Evolutionary conservation across 2,888 invertebrate species (phyloP), one percentile per base, ranked within the genome.

Genomic region (Tetropium fuscum): DNA sequence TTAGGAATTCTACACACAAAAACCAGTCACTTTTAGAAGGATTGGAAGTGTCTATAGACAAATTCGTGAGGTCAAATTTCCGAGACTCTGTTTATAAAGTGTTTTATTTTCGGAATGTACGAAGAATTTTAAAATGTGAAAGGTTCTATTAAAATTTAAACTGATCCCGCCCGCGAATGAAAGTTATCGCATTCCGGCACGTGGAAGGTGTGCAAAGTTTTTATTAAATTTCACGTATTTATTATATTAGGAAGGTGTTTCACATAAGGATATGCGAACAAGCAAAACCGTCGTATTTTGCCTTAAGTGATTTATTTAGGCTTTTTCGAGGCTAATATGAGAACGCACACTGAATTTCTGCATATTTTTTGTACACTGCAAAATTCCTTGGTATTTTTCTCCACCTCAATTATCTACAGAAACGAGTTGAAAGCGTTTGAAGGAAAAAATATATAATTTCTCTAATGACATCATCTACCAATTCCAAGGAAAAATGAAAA

Each of bases 71-170:
- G 4, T 25, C 15, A 43, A 6, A 22, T 44, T 44, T 44, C 27
- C 27, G 2, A 27, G 27, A 44, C 44, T 44, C 27, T 16, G 18
- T 25, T 13, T 44, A 44, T 30, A 27, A 44, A 44, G 27, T 44
- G 25, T 44, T 27, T 44, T 44, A 27, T 44, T 44, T 44, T 44
- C 27, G 15, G 6, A 30, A 3, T n/a, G 2, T 11, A 13, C 3
- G 18, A 40, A 25, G 43, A 30, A 19, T 11, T n/a, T 44, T 27
- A 44, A 25, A 27, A 27, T 44, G 20, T 44, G 18, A 30, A 25
- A 15, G 25, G 25, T 4, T 11, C 6, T 16, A 44, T 44, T 41
- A 41, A 41, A 44, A 44, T 44, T 44, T 44, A 44, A 44, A 44
- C n/a, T 30, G 44, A 15, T 44, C 16, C 44, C 25, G 27, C 27